Evolutionary conservation across 2,113 vertebrate genomes (phyloP).

Genomic region (Apteryx owenii): DNA sequence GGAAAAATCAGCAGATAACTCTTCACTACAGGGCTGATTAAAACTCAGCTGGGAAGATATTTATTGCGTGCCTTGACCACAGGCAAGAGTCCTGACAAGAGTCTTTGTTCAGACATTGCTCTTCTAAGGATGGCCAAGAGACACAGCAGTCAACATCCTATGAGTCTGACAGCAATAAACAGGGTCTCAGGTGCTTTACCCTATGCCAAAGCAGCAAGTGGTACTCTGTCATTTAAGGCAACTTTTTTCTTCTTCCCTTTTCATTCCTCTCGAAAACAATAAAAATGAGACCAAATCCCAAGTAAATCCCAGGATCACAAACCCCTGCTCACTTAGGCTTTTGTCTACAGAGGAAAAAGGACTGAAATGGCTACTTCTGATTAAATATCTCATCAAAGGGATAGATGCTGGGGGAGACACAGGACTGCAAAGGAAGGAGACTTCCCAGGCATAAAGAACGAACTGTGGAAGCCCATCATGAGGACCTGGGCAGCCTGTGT

Average conservation of each 20-base stretch:
- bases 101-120: background rate
- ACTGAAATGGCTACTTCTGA: background rate
- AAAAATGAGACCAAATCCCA: background rate
- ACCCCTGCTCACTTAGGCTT: background rate
- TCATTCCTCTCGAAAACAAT: background rate
- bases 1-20: background rate
- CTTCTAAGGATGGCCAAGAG: background rate
- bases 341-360: background rate
- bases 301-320: background rate
- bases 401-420: background rate
- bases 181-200: background rate
- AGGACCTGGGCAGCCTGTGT: fast-evolving
- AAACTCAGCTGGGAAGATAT: background rate
- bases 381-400: background rate
- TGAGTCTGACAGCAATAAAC: background rate
- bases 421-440: background rate
- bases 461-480: background rate
- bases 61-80: background rate
- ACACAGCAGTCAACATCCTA: background rate
- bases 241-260: background rate
- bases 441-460: background rate
- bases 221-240: background rate
- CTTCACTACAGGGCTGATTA: constrained; percentile 1
- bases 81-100: background rate
- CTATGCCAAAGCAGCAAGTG: background rate